These are phyloP conservation scores for Tragulus kanchil DNA, from an alignment of 2,113 vertebrate genomes.

Conservation along the genomic window DNA sequence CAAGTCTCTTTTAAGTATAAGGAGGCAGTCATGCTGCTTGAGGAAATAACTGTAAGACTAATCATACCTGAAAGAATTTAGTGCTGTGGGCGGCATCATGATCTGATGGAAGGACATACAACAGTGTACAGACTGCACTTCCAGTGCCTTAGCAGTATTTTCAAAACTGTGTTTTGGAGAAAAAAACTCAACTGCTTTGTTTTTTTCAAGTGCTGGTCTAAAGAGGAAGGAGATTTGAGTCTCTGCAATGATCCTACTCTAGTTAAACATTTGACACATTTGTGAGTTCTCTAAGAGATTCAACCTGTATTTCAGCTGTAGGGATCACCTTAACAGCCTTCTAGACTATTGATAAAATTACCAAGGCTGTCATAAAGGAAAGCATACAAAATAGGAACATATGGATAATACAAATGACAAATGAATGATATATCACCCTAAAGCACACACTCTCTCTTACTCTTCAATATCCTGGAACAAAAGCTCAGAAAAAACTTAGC, in stretches of 20 bases:
- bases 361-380: neutral
- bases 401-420: neutral
- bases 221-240: neutral
- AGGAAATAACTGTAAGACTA: conserved; percentile 18
- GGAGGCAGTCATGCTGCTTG: neutral
- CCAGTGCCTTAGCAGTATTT: neutral
- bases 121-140: neutral
- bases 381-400: neutral
- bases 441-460: neutral
- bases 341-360: neutral
- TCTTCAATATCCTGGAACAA: conserved; percentile 10
- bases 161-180: neutral
- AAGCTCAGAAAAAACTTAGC: neutral
- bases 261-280: neutral
- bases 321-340: neutral
- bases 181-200: neutral
- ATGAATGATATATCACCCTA: neutral
- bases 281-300: neutral
- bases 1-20: conserved; percentile 39
- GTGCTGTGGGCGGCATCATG: neutral
- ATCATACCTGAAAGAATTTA: neutral
- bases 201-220: neutral
- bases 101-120: neutral
- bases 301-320: neutral
- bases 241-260: neutral